Evolutionary conservation across 2,113 vertebrate genomes (phyloP), one percentile per base, ranked within the genome.

Genomic region (Sebastes fasciatus): DNA sequence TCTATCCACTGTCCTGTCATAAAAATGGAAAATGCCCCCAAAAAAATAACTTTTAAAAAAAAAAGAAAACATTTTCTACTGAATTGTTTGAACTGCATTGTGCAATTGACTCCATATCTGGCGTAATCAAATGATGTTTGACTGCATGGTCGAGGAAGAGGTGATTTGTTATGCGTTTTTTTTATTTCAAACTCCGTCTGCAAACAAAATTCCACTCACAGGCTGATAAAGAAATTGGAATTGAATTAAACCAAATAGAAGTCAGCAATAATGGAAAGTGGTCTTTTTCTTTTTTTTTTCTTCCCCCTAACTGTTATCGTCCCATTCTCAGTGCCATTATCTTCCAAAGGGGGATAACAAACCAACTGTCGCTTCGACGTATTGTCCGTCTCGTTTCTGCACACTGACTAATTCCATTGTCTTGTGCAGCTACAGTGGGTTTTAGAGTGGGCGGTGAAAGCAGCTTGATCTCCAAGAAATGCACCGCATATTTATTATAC

Each of bases 221-320:
- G 40, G 26, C 79, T 61, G 84, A 92, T 87, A 85, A 91, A 83
- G 67, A 85, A 68, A 83, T 78, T 19, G 55, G 58, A 92, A 86
- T 83, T 87, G 82, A 89, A 87, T 91, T 82, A 82, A 89, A 82
- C 26, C 67, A 55, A 87, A 84, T 4, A n/a, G 65, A 80, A 79
- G 48, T 54, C 23, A 12, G 65, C 70, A 58, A 81, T 73, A 86
- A 80, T 84, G 64, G 67, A 80, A 85, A 86, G 63, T 45, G 46
- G 9, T 19, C 0, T 34, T 17, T 77, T 76, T 75, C 72, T 46
- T 40, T 45, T 17, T 17, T 17, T 45, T 45, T 19, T 21, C 11
- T 9, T 42, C 14, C 19, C 6, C 4, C n/a, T 16, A 46, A 58
- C 77, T 73, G 46, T 79, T 85, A 46, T 51, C 17, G 14, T 49